Conservation (phyloP, 2,797 vertebrate species). For the Crax fasciolata region DNA sequence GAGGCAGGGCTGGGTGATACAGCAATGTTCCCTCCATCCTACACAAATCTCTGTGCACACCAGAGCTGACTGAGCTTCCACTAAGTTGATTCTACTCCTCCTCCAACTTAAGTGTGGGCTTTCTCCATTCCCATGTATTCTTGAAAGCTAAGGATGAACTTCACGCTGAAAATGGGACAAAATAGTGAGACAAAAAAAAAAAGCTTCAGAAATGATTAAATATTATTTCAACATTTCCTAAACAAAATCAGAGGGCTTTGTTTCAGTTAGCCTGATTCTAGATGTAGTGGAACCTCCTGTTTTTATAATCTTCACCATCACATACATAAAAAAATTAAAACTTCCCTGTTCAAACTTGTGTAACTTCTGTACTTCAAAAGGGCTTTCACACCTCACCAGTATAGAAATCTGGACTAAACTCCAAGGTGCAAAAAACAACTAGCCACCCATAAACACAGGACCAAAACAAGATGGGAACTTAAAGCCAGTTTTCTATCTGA, state of each 20-base stretch:
- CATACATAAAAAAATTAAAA: not conserved
- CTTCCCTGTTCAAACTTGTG: not conserved
- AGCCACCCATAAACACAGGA: not conserved
- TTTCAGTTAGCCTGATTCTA: not conserved
- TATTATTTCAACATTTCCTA: not conserved
- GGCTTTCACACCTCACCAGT: not conserved
- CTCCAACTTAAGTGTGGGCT: not conserved
- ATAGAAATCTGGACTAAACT: not conserved
- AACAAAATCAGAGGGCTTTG: not conserved
- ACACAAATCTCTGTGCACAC: not conserved
- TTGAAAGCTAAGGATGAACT: not conserved
- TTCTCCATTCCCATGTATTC: not conserved
- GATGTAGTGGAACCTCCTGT: not conserved
- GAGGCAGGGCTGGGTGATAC: not conserved
- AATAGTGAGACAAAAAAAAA: not conserved
- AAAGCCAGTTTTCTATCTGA: not conserved
- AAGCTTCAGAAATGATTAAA: not conserved
- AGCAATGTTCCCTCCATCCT: not conserved
- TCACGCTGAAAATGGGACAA: not conserved
- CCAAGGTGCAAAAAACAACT: not conserved
- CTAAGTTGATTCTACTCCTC: not conserved
- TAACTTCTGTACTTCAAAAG: not conserved
- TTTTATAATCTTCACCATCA: not conserved
- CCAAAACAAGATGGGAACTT: not conserved
- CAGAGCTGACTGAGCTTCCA: not conserved